These are phyloP conservation scores for Callimorpha dominula DNA, from an alignment of 2,888 invertebrate genomes.

Conservation along the genomic window DNA sequence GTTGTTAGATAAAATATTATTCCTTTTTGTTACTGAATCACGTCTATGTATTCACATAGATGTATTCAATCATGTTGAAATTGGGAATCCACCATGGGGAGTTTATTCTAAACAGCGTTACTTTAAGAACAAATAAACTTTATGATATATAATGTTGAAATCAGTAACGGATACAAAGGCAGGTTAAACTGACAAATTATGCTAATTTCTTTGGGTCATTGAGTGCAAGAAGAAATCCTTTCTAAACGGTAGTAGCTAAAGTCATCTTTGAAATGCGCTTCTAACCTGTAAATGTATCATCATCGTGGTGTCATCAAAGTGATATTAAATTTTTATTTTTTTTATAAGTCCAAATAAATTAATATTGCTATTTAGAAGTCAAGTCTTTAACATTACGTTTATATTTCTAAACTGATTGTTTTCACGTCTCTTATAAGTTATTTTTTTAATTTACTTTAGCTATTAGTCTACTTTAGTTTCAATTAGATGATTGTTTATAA, in stretches of 20 bases:
- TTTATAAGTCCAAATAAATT: too few species aligned
- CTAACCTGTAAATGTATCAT: too few species aligned
- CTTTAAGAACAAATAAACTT: neutral
- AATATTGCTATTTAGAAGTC: too few species aligned
- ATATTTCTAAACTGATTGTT: too few species aligned
- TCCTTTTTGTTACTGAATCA: slow-evolving; percentile 47
- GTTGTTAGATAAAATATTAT: slow-evolving; percentile 44
- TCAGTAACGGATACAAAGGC: neutral
- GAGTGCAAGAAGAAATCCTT: neutral
- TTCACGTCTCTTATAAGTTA: too few species aligned
- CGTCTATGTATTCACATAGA: slow-evolving; percentile 28
- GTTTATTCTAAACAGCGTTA: neutral
- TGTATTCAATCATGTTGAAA: slow-evolving; percentile 48
- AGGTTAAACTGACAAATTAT: neutral
- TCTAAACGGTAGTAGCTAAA: neutral
- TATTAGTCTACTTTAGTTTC: too few species aligned
- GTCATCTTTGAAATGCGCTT: neutral
- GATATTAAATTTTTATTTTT: too few species aligned
- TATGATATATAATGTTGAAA: neutral
- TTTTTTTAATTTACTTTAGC: too few species aligned
- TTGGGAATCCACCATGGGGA: slow-evolving; percentile 36
- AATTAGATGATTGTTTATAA: too few species aligned
- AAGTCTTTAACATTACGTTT: too few species aligned
- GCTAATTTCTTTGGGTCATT: neutral
- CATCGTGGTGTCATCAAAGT: too few species aligned